These are phyloP conservation scores for Drosophila funebris DNA, from an alignment of 1,140 invertebrate genomes.

Conservation along the genomic window DNA sequence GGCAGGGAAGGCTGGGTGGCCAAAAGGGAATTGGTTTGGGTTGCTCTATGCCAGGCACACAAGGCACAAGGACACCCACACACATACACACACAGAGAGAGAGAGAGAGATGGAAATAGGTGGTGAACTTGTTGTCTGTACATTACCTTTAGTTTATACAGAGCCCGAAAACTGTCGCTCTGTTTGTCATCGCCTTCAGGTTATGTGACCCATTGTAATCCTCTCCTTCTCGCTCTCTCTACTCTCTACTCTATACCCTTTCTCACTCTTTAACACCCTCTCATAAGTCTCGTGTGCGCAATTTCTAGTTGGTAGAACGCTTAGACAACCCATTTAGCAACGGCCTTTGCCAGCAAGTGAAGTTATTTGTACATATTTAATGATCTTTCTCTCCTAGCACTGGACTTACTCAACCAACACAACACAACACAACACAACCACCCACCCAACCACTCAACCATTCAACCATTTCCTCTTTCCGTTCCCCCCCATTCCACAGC, in stretches of 20 bases:
- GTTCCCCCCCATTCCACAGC: not conserved
- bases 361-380: conserved; percentile 60
- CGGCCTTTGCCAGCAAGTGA: conserved; percentile 20
- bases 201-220: conserved; percentile 11
- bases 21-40: not conserved
- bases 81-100: not conserved
- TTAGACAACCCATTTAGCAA: conserved; percentile 35
- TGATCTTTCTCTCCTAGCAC: conserved; percentile 20
- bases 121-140: conserved; percentile 11
- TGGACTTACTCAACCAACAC: not conserved
- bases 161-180: conserved; percentile 16
- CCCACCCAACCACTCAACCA: too few species aligned
- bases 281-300: conserved; percentile 41
- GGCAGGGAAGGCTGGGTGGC: not conserved
- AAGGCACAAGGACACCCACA: conserved; percentile 9
- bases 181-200: conserved; percentile 38
- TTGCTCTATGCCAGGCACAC: not conserved
- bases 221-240: too few species aligned
- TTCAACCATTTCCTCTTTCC: not conserved
- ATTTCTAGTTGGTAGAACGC: conserved; percentile 33
- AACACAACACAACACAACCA: not conserved
- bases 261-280: too few species aligned
- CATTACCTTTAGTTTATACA: conserved; percentile 30
- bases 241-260: not conserved
- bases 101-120: not conserved